A percentile compares a stretch with the other conserved stretches of the same genome.
Evolutionary conservation across 2,888 invertebrate species (phyloP).

Genomic region (Octodonta nipae): DNA sequence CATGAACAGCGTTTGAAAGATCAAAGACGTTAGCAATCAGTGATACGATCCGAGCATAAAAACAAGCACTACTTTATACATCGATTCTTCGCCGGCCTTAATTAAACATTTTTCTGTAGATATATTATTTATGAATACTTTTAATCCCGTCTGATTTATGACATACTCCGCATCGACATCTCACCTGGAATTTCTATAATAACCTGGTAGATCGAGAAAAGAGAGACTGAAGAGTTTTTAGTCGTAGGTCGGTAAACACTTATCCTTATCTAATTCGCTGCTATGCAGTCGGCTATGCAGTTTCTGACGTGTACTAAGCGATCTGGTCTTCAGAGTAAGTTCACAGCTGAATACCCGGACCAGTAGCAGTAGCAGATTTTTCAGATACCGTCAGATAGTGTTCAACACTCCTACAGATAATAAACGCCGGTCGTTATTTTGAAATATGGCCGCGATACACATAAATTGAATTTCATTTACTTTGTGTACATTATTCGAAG

Average conservation of each 20-base stretch:
- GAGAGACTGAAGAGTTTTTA: constrained; percentile 14
- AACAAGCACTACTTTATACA: too few relatives aligned
- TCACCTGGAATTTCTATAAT: constrained; percentile 14
- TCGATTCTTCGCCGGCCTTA: too few relatives aligned
- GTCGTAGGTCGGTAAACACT: constrained; percentile 10
- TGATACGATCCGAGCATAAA: too few relatives aligned
- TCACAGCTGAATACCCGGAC: constrained; percentile 20
- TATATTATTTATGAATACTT: too few relatives aligned
- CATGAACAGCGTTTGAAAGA: too few relatives aligned
- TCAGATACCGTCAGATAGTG: constrained; percentile 20
- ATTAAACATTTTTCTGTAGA: too few relatives aligned
- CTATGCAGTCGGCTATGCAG: constrained; percentile 28
- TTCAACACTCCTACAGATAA: constrained; percentile 15
- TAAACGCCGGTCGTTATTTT: constrained; percentile 23
- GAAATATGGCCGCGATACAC: constrained; percentile 28
- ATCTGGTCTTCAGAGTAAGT: constrained; percentile 18
- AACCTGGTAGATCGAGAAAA: constrained; percentile 13
- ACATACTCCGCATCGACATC: constrained; percentile 10
- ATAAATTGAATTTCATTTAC: constrained; percentile 20
- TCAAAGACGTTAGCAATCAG: too few relatives aligned
- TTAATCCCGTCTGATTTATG: constrained; percentile 12
- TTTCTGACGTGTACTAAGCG: constrained; percentile 30
- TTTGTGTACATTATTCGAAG: too few relatives aligned
- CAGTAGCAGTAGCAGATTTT: constrained; percentile 29
- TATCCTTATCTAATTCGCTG: constrained; percentile 28